Percentiles rank a stretch among this genome's conserved stretches.
phyloP scores from a whole-genome alignment of 2,797 vertebrate species.

The Agapornis canus region DNA sequence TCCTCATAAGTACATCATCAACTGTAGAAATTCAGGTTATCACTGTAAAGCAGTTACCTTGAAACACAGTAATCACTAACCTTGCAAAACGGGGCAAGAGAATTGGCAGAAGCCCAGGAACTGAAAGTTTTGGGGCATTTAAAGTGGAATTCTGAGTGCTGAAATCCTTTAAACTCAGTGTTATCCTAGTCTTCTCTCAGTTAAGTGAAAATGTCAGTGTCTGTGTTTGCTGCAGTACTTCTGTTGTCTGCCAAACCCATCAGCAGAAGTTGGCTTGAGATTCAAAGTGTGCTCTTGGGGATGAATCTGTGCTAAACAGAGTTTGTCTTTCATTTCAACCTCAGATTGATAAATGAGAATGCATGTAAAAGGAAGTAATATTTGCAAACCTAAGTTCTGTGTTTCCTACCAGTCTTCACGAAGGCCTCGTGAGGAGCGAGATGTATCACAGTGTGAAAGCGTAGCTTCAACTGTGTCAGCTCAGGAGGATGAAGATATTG shows the following conservation, averaged over 20 bases:
- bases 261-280: neutral
- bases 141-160: neutral
- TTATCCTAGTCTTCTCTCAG: neutral
- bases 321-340: neutral
- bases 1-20: neutral
- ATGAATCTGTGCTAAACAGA: neutral
- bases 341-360: neutral
- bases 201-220: neutral
- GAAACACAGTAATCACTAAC: neutral
- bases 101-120: neutral
- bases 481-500: slow-evolving; percentile 93
- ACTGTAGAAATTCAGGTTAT: neutral
- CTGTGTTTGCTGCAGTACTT: neutral
- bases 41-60: neutral
- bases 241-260: neutral
- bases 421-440: slow-evolving; percentile 89
- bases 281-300: neutral
- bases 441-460: slow-evolving; percentile 91
- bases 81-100: neutral
- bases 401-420: slow-evolving; percentile 82
- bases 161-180: neutral
- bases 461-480: slow-evolving; percentile 88
- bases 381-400: neutral
- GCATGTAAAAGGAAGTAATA: neutral
- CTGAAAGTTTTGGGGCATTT: neutral